phyloP scores from a whole-genome alignment of 1,140 invertebrate genomes.

The Philotrypesis tridentata region DNA sequence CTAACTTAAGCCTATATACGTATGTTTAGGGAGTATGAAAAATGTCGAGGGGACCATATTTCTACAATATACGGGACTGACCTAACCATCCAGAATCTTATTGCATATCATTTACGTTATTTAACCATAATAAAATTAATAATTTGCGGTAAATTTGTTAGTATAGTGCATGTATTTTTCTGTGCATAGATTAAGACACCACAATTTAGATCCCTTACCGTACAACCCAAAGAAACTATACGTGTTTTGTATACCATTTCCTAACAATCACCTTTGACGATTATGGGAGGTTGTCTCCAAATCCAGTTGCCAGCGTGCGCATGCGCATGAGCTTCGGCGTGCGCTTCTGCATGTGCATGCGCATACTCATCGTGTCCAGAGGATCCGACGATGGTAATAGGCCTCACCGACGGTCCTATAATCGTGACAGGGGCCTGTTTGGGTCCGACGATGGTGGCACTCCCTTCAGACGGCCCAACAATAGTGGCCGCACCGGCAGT shows the following conservation, averaged over 20 bases:
- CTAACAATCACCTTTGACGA: slow-evolving; percentile 40
- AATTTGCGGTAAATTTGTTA: background rate
- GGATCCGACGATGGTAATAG: slow-evolving; percentile 54
- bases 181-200: background rate
- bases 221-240: background rate
- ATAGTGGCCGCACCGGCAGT: slow-evolving; percentile 51
- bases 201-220: background rate
- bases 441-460: slow-evolving; percentile 49
- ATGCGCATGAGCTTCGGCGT: slow-evolving; percentile 54
- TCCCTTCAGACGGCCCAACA: slow-evolving; percentile 43
- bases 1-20: background rate
- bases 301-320: slow-evolving; percentile 47
- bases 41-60: background rate
- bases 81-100: background rate
- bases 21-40: background rate
- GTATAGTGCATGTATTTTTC: background rate
- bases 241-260: background rate
- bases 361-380: slow-evolving; percentile 2
- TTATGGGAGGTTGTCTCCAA: background rate
- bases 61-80: background rate
- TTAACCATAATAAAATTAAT: background rate
- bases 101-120: background rate
- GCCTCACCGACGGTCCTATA: slow-evolving; percentile 46
- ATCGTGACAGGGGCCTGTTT: slow-evolving; percentile 32
- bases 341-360: background rate